These are phyloP conservation scores for Musca vetustissima DNA, from an alignment of 1,140 invertebrate genomes.

Conservation along the genomic window DNA sequence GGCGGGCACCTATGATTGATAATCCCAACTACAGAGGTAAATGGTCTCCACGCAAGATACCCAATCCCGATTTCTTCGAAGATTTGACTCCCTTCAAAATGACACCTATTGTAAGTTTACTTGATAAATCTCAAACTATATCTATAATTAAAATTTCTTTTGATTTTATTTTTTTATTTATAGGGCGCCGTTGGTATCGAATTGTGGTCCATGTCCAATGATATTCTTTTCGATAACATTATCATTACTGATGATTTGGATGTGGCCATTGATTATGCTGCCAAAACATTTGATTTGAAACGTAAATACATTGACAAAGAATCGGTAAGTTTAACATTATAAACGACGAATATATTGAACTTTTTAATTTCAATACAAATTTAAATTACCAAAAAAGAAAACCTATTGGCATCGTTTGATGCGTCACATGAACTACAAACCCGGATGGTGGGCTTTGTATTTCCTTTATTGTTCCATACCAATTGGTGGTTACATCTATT, in stretches of 20 bases:
- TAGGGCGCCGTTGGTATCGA: conserved; percentile 93
- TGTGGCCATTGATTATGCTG: conserved; percentile 80
- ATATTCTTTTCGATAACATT: conserved; percentile 94
- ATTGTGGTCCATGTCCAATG: conserved; percentile 96
- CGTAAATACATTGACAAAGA: conserved; percentile 75
- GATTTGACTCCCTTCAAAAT: conserved; percentile 88
- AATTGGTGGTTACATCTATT: conserved; percentile 69
- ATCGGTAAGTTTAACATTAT: conserved; percentile 63
- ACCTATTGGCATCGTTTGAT: conserved; percentile 72
- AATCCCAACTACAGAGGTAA: conserved; percentile 96
- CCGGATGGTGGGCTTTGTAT: conserved; percentile 77
- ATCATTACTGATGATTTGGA: conserved; percentile 83
- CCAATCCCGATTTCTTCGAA: conserved; percentile 92
- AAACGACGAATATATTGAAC: neutral
- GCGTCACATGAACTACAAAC: conserved; percentile 73
- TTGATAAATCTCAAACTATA: neutral
- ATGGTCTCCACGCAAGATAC: conserved; percentile 85
- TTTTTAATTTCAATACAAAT: neutral
- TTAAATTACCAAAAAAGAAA: conserved; percentile 61
- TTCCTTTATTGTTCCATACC: conserved; percentile 75
- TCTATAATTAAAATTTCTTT: no score
- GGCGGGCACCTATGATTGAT: conserved; percentile 85
- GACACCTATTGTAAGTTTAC: conserved; percentile 85
- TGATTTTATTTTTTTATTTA: conserved; percentile 4
- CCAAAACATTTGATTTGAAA: conserved; percentile 84